These are phyloP conservation scores for Microtus richardsoni DNA, from an alignment of 2,113 vertebrate genomes.

Conservation along the genomic window DNA sequence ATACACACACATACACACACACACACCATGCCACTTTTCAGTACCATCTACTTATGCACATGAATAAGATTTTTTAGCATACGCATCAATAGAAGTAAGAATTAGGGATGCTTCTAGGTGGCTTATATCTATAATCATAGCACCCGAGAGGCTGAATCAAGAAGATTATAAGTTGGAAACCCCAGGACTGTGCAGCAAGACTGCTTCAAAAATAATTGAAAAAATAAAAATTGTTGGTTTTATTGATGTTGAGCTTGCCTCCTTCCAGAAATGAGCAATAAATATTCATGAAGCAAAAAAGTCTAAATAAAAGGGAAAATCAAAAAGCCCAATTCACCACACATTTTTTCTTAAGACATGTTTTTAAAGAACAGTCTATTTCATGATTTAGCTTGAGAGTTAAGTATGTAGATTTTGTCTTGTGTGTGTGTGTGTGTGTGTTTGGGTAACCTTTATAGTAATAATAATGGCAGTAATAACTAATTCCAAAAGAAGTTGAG, in stretches of 20 bases:
- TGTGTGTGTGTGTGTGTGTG: neutral
- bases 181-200: neutral
- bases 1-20: neutral
- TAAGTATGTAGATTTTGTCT: neutral
- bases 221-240: neutral
- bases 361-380: slow-evolving; percentile 20
- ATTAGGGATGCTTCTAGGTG: neutral
- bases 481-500: neutral
- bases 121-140: neutral
- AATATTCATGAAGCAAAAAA: neutral
- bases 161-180: neutral
- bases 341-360: neutral
- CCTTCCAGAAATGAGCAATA: neutral
- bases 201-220: neutral
- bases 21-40: neutral
- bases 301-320: neutral
- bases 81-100: neutral
- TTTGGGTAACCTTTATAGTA: neutral
- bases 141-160: neutral
- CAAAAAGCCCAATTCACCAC: neutral
- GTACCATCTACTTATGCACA: neutral
- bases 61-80: neutral
- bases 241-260: neutral
- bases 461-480: neutral
- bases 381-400: neutral